These are phyloP conservation scores for Labroides dimidiatus DNA, from an alignment of 2,797 vertebrate genomes.

Conservation along the genomic window DNA sequence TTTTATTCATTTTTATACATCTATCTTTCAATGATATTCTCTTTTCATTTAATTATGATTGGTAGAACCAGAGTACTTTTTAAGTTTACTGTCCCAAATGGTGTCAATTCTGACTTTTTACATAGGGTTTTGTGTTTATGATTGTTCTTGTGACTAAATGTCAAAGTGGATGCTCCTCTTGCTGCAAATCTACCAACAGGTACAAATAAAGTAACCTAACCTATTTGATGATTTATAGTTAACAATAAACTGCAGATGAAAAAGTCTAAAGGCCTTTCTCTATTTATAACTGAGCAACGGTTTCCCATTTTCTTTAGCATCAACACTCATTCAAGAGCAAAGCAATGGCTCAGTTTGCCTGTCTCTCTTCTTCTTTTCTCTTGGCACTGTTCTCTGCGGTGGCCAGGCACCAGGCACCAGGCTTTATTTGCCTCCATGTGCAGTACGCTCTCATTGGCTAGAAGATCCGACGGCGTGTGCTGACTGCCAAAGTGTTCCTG, in stretches of 20 bases:
- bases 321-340: slow-evolving; percentile 41
- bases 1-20: too few species aligned
- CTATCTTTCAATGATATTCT: too few species aligned
- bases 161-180: too few species aligned
- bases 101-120: too few species aligned
- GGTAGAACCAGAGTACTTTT: too few species aligned
- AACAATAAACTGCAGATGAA: background rate
- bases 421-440: slow-evolving; percentile 64
- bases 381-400: slow-evolving; percentile 54
- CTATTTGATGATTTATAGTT: slow-evolving; percentile 2
- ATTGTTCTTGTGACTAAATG: too few species aligned
- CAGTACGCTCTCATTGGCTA: slow-evolving; percentile 53
- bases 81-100: too few species aligned
- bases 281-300: slow-evolving; percentile 28
- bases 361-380: slow-evolving; percentile 30
- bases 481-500: slow-evolving; percentile 38
- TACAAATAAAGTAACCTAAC: too few species aligned
- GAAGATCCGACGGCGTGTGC: slow-evolving; percentile 34
- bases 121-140: too few species aligned
- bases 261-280: background rate
- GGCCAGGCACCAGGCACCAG: slow-evolving; percentile 49
- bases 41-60: too few species aligned
- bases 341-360: slow-evolving; percentile 44
- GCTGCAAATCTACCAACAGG: too few species aligned
- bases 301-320: background rate